Conservation (phyloP, 1,140 invertebrate genomes). For the Drosophila oshimai region DNA sequence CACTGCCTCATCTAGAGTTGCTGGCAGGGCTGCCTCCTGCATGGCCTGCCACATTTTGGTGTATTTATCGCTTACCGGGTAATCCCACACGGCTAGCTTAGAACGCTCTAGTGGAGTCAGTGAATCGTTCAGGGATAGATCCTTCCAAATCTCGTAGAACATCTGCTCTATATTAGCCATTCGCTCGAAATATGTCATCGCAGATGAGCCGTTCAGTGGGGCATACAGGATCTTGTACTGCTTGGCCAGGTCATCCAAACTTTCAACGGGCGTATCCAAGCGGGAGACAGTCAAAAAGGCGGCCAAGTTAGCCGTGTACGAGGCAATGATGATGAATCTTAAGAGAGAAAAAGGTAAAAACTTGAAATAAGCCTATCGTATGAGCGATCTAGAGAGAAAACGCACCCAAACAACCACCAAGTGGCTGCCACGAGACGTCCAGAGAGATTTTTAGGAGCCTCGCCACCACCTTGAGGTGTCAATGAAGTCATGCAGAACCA, state of each 20-base stretch:
- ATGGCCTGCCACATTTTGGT: slow-evolving; percentile 99
- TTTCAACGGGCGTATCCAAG: slow-evolving; percentile 95
- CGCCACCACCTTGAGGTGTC: slow-evolving; percentile 93
- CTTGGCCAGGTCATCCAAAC: slow-evolving; percentile 95
- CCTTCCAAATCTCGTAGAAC: slow-evolving; percentile 99
- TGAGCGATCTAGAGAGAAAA: not conserved
- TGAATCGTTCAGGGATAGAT: slow-evolving; percentile 97
- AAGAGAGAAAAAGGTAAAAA: slow-evolving; percentile 14
- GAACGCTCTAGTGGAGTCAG: slow-evolving; percentile 93
- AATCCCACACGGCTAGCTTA: slow-evolving; percentile 98
- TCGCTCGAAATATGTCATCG: slow-evolving; percentile 96
- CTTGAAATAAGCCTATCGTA: no score
- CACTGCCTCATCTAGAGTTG: slow-evolving; percentile 90
- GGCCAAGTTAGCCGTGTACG: slow-evolving; percentile 98
- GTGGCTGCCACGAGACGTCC: slow-evolving; percentile 96
- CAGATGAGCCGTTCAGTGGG: slow-evolving; percentile 89
- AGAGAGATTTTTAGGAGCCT: slow-evolving; percentile 97
- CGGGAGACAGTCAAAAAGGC: slow-evolving; percentile 96
- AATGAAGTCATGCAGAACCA: slow-evolving; percentile 99
- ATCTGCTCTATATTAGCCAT: slow-evolving; percentile 97
- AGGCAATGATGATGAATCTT: slow-evolving; percentile 97
- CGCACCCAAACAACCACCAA: slow-evolving; percentile 96
- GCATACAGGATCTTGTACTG: slow-evolving; percentile 98
- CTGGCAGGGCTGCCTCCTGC: slow-evolving; percentile 93
- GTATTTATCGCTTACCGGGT: slow-evolving; percentile 98